Conservation (phyloP, 2,888 invertebrate species). For the Synergus gifuensis region DNA sequence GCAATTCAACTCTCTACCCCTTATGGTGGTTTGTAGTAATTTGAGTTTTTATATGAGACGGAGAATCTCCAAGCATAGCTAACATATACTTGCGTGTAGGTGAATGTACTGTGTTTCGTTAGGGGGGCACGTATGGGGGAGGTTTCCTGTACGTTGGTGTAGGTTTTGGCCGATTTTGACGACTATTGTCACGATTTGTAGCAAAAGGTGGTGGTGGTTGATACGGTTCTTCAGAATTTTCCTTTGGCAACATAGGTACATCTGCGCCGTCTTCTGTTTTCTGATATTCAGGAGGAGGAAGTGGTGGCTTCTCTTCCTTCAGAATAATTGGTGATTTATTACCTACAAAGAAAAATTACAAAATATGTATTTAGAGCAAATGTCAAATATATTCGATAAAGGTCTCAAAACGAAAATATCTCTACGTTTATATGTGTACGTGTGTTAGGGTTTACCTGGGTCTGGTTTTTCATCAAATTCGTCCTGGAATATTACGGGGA, state of each 20-base stretch:
- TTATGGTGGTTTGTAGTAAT: constrained; percentile 14
- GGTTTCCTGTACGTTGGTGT: constrained; percentile 96
- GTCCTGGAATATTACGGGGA: constrained; percentile 98
- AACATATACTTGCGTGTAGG: constrained; percentile 75
- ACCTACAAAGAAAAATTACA: constrained; percentile 68
- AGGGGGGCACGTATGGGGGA: constrained; percentile 98
- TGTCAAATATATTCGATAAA: background rate
- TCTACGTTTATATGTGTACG: background rate
- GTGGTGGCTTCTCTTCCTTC: constrained; percentile 96
- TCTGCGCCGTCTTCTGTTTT: constrained; percentile 79
- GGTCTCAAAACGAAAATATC: too few relatives aligned
- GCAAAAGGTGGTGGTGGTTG: constrained; percentile 94
- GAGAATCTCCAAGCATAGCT: constrained; percentile 74
- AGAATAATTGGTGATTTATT: constrained; percentile 96
- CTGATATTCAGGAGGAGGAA: constrained; percentile 90
- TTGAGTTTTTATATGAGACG: constrained; percentile 64
- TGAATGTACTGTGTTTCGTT: constrained; percentile 79
- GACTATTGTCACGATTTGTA: constrained; percentile 85
- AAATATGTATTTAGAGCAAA: background rate
- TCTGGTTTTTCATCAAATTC: constrained; percentile 96
- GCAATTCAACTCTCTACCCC: background rate
- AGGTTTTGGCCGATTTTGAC: constrained; percentile 88
- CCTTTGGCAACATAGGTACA: constrained; percentile 75
- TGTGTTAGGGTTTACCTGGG: constrained; percentile 78
- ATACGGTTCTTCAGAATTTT: constrained; percentile 86